phyloP scores from a whole-genome alignment of 2,888 invertebrate species.

The Meganola albula region DNA sequence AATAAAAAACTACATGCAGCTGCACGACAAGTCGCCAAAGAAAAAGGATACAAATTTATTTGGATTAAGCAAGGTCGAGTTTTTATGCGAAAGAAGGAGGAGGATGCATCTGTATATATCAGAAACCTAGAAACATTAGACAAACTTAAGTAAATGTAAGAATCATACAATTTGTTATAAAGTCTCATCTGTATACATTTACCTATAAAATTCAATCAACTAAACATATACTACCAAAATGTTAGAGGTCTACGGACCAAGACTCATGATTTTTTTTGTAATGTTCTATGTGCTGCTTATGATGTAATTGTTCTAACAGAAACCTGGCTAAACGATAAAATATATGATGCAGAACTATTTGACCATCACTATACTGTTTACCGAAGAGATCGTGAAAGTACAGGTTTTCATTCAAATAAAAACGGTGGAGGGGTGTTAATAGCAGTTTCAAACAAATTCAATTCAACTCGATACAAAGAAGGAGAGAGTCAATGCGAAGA shows the following conservation, averaged over 20 bases:
- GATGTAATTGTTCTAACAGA: not conserved
- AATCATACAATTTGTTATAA: not conserved
- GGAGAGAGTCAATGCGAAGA: not conserved
- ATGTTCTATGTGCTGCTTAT: not conserved
- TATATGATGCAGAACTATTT: not conserved
- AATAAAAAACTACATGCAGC: not conserved
- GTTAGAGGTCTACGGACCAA: not conserved
- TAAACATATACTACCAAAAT: not conserved
- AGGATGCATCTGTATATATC: not conserved
- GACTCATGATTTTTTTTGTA: not conserved
- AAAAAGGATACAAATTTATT: constrained; percentile 9
- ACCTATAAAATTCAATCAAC: not conserved
- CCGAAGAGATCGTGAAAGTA: constrained; percentile 1
- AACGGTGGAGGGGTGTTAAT: constrained; percentile 1
- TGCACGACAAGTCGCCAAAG: constrained; percentile 1
- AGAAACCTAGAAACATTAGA: not conserved
- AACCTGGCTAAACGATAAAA: not conserved
- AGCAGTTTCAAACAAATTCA: constrained; percentile 1
- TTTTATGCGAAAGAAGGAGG: not conserved
- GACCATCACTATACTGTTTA: not conserved
- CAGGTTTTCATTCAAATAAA: not conserved
- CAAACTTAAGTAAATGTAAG: not conserved
- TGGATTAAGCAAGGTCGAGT: constrained; percentile 5
- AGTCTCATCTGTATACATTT: not conserved
- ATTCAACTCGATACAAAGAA: not conserved